These are phyloP conservation scores for Cerceris ruficornis DNA, from an alignment of 2,888 invertebrate genomes.

Conservation along the genomic window DNA sequence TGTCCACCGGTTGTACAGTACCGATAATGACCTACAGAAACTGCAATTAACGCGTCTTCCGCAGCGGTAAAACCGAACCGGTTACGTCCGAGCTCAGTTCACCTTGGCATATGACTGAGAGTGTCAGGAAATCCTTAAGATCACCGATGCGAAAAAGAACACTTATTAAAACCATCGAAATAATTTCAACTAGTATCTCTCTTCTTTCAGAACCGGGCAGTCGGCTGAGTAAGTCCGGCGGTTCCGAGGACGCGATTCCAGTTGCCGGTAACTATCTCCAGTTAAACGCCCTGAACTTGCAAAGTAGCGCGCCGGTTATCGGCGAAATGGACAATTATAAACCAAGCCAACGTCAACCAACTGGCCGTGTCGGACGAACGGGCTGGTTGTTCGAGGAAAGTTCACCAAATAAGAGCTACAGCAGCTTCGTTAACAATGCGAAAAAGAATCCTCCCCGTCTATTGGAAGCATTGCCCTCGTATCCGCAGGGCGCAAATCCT, in stretches of 20 bases:
- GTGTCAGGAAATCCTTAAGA: too few relatives aligned
- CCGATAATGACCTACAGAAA: too few relatives aligned
- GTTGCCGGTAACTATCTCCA: conserved; percentile 63
- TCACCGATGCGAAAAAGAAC: too few relatives aligned
- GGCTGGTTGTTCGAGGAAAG: conserved; percentile 73
- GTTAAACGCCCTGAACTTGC: conserved; percentile 74
- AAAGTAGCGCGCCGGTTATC: conserved; percentile 69
- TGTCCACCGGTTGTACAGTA: too few relatives aligned
- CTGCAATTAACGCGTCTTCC: too few relatives aligned
- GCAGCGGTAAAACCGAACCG: too few relatives aligned
- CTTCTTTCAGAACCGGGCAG: conserved; percentile 69
- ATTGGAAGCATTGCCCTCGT: conserved; percentile 77
- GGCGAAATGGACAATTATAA: conserved; percentile 58
- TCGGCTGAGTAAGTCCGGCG: conserved; percentile 77
- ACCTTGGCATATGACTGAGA: too few relatives aligned
- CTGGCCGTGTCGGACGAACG: conserved; percentile 55
- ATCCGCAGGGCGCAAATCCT: conserved; percentile 59
- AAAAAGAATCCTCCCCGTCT: conserved; percentile 77
- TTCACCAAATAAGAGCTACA: conserved; percentile 35
- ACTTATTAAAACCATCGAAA: too few relatives aligned
- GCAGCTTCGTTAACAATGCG: conserved; percentile 33
- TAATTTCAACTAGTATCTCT: conserved; percentile 3
- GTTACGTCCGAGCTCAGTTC: too few relatives aligned
- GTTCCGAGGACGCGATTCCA: conserved; percentile 72
- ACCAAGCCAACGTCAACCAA: conserved; percentile 46